phyloP scores from a whole-genome alignment of 2,113 vertebrate species.

The Tretioscincus oriximinensis region DNA sequence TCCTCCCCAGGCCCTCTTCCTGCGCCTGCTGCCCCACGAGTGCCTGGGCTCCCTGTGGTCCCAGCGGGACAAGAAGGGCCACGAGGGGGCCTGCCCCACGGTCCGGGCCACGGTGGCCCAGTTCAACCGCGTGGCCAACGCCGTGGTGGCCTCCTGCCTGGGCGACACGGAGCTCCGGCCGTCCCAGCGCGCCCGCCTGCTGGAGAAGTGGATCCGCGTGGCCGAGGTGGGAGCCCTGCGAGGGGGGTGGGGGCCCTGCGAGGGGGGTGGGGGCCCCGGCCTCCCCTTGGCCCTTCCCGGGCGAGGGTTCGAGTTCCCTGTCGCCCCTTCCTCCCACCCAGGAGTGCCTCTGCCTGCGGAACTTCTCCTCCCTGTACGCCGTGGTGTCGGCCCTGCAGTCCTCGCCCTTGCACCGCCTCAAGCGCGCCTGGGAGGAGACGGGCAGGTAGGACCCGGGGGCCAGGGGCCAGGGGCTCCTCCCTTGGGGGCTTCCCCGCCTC shows the following conservation, averaged over 20 bases:
- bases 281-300: no score
- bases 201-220: slow-evolving; percentile 91
- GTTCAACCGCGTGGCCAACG: slow-evolving; percentile 87
- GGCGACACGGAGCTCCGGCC: slow-evolving; percentile 74
- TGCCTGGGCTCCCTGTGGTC: slow-evolving; percentile 90
- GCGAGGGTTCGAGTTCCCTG: background rate
- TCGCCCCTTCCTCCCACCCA: slow-evolving; percentile 34
- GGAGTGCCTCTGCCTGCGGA: slow-evolving; percentile 85
- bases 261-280: no score
- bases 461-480: background rate
- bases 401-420: slow-evolving; percentile 86
- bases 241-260: no score
- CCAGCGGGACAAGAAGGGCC: slow-evolving; percentile 85
- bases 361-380: slow-evolving; percentile 89
- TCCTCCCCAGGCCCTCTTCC: slow-evolving; percentile 81
- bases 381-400: slow-evolving; percentile 87
- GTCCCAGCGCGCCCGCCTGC: slow-evolving; percentile 83
- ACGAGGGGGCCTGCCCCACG: slow-evolving; percentile 80
- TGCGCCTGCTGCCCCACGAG: slow-evolving; percentile 86
- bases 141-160: slow-evolving; percentile 84
- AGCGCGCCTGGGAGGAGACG: slow-evolving; percentile 85
- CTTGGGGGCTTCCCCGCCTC: no score
- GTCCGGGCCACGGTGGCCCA: slow-evolving; percentile 87
- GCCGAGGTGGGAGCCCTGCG: slow-evolving; percentile 79
- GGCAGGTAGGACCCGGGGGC: slow-evolving; percentile 73